A percentile compares a stretch with the other conserved stretches of the same genome.
phyloP scores from a whole-genome alignment of 53 echinoderm and acorn worm genomes.

The Stichopus horrens region DNA sequence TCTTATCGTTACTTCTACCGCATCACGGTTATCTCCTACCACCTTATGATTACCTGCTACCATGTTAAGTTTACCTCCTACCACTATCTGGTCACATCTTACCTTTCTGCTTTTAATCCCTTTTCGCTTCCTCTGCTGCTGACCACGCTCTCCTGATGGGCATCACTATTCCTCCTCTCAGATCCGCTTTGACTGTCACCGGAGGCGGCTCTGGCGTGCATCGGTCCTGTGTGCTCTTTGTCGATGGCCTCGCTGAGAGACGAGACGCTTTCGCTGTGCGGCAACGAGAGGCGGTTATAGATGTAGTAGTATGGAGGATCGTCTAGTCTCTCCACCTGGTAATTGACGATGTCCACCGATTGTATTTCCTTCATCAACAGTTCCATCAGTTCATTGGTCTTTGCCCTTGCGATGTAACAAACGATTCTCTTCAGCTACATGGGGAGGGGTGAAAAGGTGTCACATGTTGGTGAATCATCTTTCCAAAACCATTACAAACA shows the following conservation, averaged over 20 bases:
- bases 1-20: too few species aligned
- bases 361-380: slow-evolving; percentile 96
- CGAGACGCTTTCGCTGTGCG: slow-evolving; percentile 76
- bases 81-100: background rate
- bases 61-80: background rate
- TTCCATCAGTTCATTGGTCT: slow-evolving; percentile 91
- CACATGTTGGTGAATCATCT: background rate
- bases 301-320: slow-evolving; percentile 92
- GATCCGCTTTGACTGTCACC: slow-evolving; percentile 5
- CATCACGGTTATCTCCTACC: too few species aligned
- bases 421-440: slow-evolving; percentile 83
- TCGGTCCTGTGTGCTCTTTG: slow-evolving; percentile 53
- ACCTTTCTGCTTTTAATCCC: slow-evolving; percentile 38
- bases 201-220: slow-evolving; percentile 23
- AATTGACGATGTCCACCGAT: slow-evolving; percentile 84
- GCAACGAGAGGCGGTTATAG: slow-evolving; percentile 66
- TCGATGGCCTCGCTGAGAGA: slow-evolving; percentile 83
- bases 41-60: background rate
- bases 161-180: slow-evolving; percentile 15
- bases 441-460: background rate
- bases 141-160: background rate
- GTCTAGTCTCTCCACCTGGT: slow-evolving; percentile 81
- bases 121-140: slow-evolving; percentile 33
- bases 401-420: slow-evolving; percentile 83
- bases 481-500: too few species aligned